A percentile compares a stretch with the other conserved stretches of the same genome.
Conservation (phyloP, 2,888 invertebrate species). For the Phanerotoma sp. region DNA sequence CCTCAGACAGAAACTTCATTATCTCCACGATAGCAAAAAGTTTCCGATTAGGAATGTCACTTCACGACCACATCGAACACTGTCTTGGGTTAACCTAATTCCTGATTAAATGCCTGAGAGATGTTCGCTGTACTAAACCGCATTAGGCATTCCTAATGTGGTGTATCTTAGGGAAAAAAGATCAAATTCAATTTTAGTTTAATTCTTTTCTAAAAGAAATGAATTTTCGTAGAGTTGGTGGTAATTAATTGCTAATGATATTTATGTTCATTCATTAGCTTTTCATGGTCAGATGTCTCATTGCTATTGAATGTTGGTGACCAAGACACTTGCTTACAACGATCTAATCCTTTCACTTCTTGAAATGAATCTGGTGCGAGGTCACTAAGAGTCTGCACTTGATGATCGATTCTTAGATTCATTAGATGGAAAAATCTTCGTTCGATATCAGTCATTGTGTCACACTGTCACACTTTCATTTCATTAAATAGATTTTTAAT, state of each 20-base stretch:
- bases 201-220: not conserved
- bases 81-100: no score
- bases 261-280: not conserved
- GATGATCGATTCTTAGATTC: not conserved
- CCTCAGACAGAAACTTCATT: no score
- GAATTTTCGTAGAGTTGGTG: not conserved
- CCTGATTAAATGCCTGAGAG: no score
- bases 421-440: not conserved
- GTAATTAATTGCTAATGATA: not conserved
- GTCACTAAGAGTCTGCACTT: not conserved
- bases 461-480: not conserved
- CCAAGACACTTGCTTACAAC: slow-evolving; percentile 1
- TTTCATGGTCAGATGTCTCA: not conserved
- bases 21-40: no score
- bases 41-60: no score
- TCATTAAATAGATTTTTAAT: not conserved
- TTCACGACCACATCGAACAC: no score
- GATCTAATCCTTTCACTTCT: slow-evolving; percentile 5
- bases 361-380: slow-evolving; percentile 4
- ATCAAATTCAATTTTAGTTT: no score
- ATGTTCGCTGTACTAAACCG: no score
- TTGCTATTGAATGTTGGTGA: slow-evolving; percentile 7
- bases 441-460: not conserved
- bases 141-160: no score
- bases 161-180: no score